Base-by-base conservation (phyloP, 64 coral and sea anemone genomes). In the Montipora capricornis region DNA sequence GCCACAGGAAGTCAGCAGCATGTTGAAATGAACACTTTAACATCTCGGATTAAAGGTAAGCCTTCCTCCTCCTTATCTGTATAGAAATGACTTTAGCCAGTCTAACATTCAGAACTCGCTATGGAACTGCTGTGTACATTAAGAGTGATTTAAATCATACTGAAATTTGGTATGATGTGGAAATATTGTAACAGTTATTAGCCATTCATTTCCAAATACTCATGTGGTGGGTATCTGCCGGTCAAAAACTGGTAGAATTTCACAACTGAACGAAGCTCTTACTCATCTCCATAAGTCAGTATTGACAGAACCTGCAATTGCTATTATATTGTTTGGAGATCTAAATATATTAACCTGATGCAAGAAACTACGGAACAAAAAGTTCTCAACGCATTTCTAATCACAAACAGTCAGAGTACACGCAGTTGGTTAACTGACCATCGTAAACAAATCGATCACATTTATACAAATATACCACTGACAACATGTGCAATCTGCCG, bases 331-430 rank as follows among this genome's bases (percentile, higher is more conserved):
- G 10, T 4, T 93, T 93, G 91, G 91, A 29, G 82, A 93, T 60
- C 87, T 93, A 49, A 93, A 93, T 93, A 64, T 93, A 37, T 37
- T 15, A 93, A 93, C 68, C 22, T 87, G 6, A 44, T 87, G 49
- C 24, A 87, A 44, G 48, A 87, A 0, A 55, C 82, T 49, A 47
- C 82, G 6, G 91, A 93, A 26, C 22, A 61, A 64, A 93, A 79
- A 76, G 74, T 19, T 66, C 24, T 87, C 60, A 57, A 4, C 60
- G 67, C 74, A 64, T 87, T n/a, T 61, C 47, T 92, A 8, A 5
- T 76, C 16, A 47, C 71, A 77, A 22, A 92, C 16, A 92, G 81
- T 24, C 24, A 22, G 44, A 47, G 3, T 90, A 68, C 74, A 80
- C 50, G 9, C 88, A 90, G 74, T 58, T 90, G 14, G 50, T 90